These are phyloP conservation scores for Phycodurus eques DNA, from an alignment of 2,113 vertebrate genomes.

Conservation along the genomic window DNA sequence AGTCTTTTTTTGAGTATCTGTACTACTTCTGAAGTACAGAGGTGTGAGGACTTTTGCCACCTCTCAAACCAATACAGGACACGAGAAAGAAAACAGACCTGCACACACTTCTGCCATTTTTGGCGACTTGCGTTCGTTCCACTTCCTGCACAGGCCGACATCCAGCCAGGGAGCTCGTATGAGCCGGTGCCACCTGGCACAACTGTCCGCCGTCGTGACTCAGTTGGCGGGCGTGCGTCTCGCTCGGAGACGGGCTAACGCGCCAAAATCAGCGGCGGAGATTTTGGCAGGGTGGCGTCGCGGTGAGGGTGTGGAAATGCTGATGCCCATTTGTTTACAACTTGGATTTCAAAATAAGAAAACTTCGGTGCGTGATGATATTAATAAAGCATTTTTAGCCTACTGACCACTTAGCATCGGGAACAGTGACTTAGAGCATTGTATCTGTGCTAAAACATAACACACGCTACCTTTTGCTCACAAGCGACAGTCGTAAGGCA, in stretches of 20 bases:
- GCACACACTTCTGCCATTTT: slow-evolving; percentile 31
- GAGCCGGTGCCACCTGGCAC: slow-evolving; percentile 59
- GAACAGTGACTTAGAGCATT: not conserved
- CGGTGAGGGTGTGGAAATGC: not conserved
- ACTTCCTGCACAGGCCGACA: slow-evolving; percentile 41
- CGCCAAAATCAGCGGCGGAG: slow-evolving; percentile 1
- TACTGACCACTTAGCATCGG: too few species aligned
- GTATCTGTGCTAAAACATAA: not conserved
- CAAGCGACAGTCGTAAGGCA: too few species aligned
- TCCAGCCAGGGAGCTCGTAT: slow-evolving; percentile 32
- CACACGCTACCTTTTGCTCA: too few species aligned
- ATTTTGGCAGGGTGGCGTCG: not conserved
- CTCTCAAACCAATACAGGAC: not conserved
- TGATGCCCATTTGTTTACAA: not conserved
- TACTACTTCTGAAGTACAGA: too few species aligned
- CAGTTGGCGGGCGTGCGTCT: slow-evolving; percentile 34
- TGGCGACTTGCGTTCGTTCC: slow-evolving; percentile 44
- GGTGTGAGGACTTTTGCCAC: too few species aligned
- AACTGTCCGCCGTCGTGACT: slow-evolving; percentile 57
- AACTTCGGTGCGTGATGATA: not conserved
- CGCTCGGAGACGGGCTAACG: slow-evolving; percentile 15
- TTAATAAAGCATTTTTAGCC: not conserved
- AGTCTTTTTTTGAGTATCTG: too few species aligned
- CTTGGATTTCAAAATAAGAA: not conserved
- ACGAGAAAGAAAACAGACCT: slow-evolving; percentile 14